Base-by-base conservation (phyloP, 2,888 invertebrate genomes). In the Octonoba sinensis region DNA sequence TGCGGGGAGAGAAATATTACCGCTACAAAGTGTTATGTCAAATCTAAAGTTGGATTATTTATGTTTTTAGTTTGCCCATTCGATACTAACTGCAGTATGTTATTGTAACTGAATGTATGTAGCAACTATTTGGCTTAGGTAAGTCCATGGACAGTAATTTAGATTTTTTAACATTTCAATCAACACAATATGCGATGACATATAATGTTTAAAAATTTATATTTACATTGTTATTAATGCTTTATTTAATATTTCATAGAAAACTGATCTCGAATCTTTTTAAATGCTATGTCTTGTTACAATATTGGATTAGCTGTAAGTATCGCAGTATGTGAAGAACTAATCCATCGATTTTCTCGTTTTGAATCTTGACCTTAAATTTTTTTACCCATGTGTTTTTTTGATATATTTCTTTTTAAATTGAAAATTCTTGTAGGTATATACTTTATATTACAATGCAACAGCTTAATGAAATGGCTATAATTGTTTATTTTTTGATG, bases 171-270 rank as follows among this genome's bases (percentile, higher is more conserved):
- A 57, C 44, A 46, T 20, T 57, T 66, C 57, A 36, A 20, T 46
- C 54, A 16, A 22, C 65, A 64, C 74, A 74, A 74, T 74, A 74
- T 74, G 74, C 64, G 65, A 74, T 57, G 73, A 64, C 54, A 46
- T 62, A 64, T 47, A 54, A 73, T 54, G 54, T 73, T 54, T 64
- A 11, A 36, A 20, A 44, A 24, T 54, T 70, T 47, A 15, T 70
- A 70, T 70, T 59, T 70, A 47, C 57, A 47, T 46, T 46, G 47
- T 56, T 67, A 24, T 70, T 18, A 57, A 15, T 4, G 22, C 27
- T 13, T 59, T 24, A 59, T 59, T 24, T 59, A 59, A 27, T 20
- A 24, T 24, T 16, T 59, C 59, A 20, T 16, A 20, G 24, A 59
- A 36, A 36, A 36, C 36, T 36, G 36, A 6, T 36, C 3, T 36